Conservation (phyloP, 2,113 vertebrate genomes). For the Tychaedon coryphoeus region DNA sequence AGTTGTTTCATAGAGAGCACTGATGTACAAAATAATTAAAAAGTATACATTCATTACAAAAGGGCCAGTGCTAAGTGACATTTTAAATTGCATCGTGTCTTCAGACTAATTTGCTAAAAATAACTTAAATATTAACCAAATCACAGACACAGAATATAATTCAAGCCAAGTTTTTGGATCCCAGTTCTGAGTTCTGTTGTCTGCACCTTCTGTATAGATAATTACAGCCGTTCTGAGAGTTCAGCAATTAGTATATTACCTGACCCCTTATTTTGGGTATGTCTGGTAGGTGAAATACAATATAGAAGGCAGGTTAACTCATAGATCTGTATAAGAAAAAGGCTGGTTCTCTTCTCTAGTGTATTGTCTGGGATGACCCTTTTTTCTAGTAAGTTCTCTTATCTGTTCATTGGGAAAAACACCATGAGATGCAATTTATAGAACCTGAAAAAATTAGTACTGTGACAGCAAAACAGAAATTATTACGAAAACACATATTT, state of each 20-base stretch:
- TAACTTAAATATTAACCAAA: not conserved
- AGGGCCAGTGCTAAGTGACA: not conserved
- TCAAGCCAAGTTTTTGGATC: not conserved
- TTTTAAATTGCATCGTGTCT: not conserved
- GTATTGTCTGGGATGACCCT: not conserved
- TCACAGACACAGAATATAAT: not conserved
- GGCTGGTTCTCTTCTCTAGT: not conserved
- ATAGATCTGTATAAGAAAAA: not conserved
- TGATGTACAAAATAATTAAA: slow-evolving; percentile 5
- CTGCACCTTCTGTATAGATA: not conserved
- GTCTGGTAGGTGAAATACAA: not conserved
- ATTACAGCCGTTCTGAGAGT: not conserved
- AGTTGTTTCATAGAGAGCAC: not conserved
- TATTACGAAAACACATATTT: not conserved
- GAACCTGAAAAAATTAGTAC: not conserved
- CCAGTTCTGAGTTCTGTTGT: not conserved
- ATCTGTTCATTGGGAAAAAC: not conserved
- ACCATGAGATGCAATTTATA: not conserved
- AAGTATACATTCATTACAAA: not conserved
- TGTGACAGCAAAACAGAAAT: not conserved
- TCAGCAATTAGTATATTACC: not conserved
- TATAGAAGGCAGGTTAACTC: not conserved
- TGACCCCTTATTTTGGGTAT: not conserved
- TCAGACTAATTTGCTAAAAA: slow-evolving; percentile 22
- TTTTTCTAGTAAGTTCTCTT: not conserved